Evolutionary conservation across 2,797 vertebrate species (phyloP).

Genomic region (Mormyrus hasselquistii): DNA sequence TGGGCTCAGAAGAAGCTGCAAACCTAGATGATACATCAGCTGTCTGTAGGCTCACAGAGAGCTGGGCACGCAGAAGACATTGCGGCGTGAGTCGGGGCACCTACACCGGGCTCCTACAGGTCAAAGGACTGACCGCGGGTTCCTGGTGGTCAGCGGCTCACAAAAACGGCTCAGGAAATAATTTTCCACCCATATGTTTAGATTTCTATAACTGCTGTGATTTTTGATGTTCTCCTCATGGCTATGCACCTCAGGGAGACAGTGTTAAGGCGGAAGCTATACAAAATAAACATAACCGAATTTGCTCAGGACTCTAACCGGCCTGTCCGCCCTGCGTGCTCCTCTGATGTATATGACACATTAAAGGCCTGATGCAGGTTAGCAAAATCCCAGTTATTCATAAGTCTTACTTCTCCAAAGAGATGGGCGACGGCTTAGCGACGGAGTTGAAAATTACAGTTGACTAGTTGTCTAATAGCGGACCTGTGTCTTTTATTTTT

Average conservation of each 20-base stretch:
- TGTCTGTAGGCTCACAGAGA: neutral
- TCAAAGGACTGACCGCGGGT: neutral
- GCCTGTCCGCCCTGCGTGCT: neutral
- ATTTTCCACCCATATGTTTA: neutral
- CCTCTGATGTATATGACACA: neutral
- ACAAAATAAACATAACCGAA: neutral
- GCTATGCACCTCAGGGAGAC: neutral
- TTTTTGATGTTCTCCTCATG: neutral
- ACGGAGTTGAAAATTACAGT: neutral
- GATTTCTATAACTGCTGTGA: neutral
- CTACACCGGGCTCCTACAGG: neutral
- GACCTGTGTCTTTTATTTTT: neutral
- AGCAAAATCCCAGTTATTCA: neutral
- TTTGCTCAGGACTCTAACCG: neutral
- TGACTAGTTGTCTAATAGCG: neutral
- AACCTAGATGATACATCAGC: neutral
- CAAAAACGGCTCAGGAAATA: neutral
- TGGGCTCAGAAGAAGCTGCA: neutral
- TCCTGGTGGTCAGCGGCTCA: neutral
- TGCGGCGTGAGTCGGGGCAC: neutral
- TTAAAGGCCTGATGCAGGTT: neutral
- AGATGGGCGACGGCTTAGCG: neutral
- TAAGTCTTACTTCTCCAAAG: neutral
- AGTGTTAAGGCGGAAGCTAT: neutral
- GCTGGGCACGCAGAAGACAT: no score